These are phyloP conservation scores for Acleris holmiana DNA, from an alignment of 2,888 invertebrate species.

Conservation along the genomic window DNA sequence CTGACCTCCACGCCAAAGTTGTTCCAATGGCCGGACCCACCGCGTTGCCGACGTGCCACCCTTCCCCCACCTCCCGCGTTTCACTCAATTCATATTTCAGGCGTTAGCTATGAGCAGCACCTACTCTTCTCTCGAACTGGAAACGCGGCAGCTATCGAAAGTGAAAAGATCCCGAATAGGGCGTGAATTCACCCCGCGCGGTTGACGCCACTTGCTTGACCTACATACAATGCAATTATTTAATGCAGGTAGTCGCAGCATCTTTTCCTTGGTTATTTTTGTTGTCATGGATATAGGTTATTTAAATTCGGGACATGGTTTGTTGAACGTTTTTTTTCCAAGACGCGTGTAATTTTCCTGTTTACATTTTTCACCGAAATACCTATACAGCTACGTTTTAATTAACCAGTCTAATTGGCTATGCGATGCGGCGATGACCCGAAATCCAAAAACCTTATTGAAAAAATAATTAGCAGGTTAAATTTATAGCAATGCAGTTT, in stretches of 20 bases:
- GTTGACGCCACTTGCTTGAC: constrained; percentile 42
- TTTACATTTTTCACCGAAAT: no score
- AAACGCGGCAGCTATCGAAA: constrained; percentile 44
- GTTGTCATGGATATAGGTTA: no score
- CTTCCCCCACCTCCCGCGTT: constrained; percentile 40
- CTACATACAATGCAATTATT: constrained; percentile 40
- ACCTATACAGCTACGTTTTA: no score
- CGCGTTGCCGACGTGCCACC: constrained; percentile 35
- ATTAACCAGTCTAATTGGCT: no score
- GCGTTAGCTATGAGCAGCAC: constrained; percentile 41
- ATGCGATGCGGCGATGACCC: no score
- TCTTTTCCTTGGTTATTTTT: constrained; percentile 6
- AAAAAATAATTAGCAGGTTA: no score
- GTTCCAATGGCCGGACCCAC: constrained; percentile 41
- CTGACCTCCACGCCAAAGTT: constrained; percentile 47
- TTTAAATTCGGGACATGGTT: no score
- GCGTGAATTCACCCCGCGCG: constrained; percentile 41
- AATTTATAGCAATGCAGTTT: no score
- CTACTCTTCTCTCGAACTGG: constrained; percentile 38
- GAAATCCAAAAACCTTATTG: no score
- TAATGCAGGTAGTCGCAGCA: constrained; percentile 12
- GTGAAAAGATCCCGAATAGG: constrained; percentile 47
- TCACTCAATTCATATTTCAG: constrained; percentile 46
- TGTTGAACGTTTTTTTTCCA: no score
- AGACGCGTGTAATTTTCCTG: no score